These are phyloP conservation scores for Sebastes itinus DNA, from an alignment of 2,797 vertebrate genomes.

Conservation along the genomic window DNA sequence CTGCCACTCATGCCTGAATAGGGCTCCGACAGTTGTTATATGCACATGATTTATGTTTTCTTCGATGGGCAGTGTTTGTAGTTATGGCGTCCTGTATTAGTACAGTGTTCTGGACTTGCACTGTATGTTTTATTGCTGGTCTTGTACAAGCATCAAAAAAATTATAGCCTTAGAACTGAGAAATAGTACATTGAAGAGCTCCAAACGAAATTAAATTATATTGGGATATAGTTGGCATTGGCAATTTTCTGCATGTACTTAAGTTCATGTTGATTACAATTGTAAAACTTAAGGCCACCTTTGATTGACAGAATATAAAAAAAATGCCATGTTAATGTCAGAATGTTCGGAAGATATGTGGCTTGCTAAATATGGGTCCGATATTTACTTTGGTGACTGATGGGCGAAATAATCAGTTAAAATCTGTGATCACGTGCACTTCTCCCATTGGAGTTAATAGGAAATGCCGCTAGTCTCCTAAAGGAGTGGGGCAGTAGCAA, in stretches of 20 bases:
- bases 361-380: no score
- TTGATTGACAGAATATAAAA: not conserved
- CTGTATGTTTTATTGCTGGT: conserved; percentile 9
- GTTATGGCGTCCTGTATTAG: conserved; percentile 10
- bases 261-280: not conserved
- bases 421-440: no score
- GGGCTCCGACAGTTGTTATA: conserved; percentile 15
- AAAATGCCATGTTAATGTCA: no score
- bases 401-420: no score
- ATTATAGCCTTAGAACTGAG: not conserved
- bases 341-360: fast-evolving
- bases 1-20: conserved; percentile 48
- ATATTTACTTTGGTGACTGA: no score
- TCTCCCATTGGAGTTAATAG: no score
- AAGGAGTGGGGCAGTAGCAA: no score
- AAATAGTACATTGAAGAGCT: not conserved
- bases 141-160: not conserved
- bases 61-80: conserved; percentile 9
- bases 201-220: not conserved
- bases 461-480: no score
- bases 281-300: not conserved
- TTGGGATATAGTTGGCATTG: not conserved
- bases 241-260: not conserved
- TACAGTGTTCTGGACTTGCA: not conserved
- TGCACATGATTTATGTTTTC: conserved; percentile 40